These are phyloP conservation scores for Psammodynastes pulverulentus DNA, from an alignment of 2,113 vertebrate genomes.

Conservation along the genomic window DNA sequence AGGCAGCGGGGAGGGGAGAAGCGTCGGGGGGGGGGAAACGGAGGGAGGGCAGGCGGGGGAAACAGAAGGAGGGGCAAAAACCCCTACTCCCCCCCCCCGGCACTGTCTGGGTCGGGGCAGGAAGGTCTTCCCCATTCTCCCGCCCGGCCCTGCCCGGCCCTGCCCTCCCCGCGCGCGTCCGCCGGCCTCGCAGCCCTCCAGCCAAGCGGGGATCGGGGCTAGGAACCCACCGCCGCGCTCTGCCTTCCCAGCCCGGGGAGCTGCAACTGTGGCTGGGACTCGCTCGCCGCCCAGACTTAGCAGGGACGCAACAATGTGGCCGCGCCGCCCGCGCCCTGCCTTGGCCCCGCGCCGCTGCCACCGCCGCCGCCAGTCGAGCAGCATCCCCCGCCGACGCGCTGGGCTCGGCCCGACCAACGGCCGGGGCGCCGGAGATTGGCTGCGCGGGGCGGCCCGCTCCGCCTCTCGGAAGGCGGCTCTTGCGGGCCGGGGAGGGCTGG, in stretches of 20 bases:
- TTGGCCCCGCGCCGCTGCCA: neutral
- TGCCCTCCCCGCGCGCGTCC: too few relatives aligned
- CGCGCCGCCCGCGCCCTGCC: neutral
- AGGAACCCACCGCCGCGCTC: neutral
- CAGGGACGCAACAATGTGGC: neutral
- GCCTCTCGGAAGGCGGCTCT: conserved; percentile 6
- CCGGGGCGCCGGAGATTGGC: neutral
- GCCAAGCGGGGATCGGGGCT: neutral
- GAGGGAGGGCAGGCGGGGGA: neutral
- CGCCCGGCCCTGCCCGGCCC: too few relatives aligned
- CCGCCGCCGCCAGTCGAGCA: neutral
- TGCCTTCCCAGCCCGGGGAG: neutral
- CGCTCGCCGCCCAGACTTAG: neutral
- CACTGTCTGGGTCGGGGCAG: too few relatives aligned
- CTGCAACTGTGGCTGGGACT: too few relatives aligned
- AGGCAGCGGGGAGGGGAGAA: neutral
- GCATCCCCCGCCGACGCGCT: neutral
- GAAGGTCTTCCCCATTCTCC: neutral
- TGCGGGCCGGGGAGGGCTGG: neutral
- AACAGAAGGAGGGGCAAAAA: neutral
- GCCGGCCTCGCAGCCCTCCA: neutral
- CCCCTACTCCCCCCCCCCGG: too few relatives aligned
- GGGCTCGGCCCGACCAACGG: neutral
- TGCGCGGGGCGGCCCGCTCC: neutral
- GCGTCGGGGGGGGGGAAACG: too few relatives aligned